Evolutionary conservation across 37 sponge, comb jelly and placozoan species (phyloP).

Genomic region (Hormiphora californensis): DNA sequence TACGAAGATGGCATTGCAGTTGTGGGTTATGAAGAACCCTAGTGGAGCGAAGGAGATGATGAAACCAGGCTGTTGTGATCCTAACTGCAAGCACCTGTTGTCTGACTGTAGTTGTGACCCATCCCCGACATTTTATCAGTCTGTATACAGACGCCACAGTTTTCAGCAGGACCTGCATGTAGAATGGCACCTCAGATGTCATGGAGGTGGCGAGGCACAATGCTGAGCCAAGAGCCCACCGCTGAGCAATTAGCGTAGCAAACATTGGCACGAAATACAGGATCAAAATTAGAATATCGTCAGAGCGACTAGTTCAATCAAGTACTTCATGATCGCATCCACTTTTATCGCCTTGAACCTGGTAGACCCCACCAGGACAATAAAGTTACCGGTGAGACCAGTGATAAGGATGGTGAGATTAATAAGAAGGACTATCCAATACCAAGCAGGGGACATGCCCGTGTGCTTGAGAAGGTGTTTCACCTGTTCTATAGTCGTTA

Average conservation of each 20-base stretch:
- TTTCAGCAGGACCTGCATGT: not conserved
- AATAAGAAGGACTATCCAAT: not conserved
- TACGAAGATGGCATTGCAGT: not conserved
- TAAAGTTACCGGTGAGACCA: not conserved
- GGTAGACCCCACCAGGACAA: not conserved
- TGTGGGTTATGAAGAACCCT: not conserved
- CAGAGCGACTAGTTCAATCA: not conserved
- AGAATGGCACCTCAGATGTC: slow-evolving; percentile 2
- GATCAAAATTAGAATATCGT: not conserved
- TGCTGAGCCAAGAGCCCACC: not conserved
- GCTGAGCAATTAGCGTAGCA: not conserved
- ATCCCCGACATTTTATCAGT: no score
- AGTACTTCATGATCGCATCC: not conserved
- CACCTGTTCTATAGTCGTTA: not conserved
- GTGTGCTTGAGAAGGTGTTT: not conserved
- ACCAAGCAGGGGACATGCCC: not conserved
- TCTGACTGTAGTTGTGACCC: no score
- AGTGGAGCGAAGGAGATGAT: not conserved
- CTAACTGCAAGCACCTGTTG: not conserved
- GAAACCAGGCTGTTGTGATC: no score
- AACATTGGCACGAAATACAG: not conserved
- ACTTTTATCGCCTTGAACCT: not conserved
- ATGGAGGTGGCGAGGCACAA: not conserved
- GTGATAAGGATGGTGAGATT: not conserved
- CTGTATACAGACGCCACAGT: not conserved